A percentile compares a stretch with the other conserved stretches of the same genome.
phyloP scores from a whole-genome alignment of 2,113 vertebrate species.

The Myiagra hebetior region DNA sequence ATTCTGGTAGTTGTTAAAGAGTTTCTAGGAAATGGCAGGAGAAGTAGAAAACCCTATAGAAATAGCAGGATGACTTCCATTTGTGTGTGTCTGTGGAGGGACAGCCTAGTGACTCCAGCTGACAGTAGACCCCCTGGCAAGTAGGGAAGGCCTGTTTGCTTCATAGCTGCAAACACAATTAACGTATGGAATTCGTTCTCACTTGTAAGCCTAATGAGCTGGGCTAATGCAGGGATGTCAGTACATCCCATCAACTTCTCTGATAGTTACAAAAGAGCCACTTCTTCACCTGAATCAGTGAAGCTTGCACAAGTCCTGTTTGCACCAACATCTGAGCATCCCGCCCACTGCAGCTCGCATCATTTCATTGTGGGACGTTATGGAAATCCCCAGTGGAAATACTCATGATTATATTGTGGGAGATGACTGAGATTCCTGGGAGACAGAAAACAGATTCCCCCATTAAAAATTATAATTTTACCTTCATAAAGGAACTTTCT shows the following conservation, averaged over 20 bases:
- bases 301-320: not conserved
- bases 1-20: constrained; percentile 12
- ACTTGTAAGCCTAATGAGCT: not conserved
- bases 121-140: not conserved
- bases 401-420: not conserved
- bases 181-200: not conserved
- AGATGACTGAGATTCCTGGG: not conserved
- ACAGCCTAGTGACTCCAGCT: not conserved
- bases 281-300: not conserved
- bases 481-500: not conserved
- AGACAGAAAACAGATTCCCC: not conserved
- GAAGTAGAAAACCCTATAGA: not conserved
- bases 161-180: not conserved
- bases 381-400: not conserved
- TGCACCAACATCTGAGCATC: not conserved
- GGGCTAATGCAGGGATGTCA: not conserved
- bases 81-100: not conserved
- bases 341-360: not conserved
- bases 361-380: fast-evolving
- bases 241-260: not conserved
- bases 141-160: not conserved
- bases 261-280: not conserved
- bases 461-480: not conserved
- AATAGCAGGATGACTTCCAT: not conserved
- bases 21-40: constrained; percentile 35